These are phyloP conservation scores for Drosophila orosa DNA, from an alignment of 1,140 invertebrate genomes.

Conservation along the genomic window DNA sequence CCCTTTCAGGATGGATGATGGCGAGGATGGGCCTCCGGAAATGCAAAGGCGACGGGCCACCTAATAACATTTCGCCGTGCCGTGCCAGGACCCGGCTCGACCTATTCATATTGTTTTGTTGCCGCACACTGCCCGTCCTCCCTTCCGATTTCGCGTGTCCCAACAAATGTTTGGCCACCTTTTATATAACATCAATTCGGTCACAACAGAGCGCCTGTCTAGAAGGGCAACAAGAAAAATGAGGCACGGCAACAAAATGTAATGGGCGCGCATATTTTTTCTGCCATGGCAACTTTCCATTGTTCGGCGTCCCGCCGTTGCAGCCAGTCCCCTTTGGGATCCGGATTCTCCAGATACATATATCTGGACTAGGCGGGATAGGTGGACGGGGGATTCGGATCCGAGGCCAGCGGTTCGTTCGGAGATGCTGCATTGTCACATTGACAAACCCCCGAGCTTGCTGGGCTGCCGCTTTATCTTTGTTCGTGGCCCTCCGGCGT, in stretches of 20 bases:
- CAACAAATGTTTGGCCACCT: slow-evolving; percentile 74
- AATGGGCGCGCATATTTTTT: slow-evolving; percentile 66
- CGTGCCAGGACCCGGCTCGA: slow-evolving; percentile 7
- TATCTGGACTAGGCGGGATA: slow-evolving; percentile 19
- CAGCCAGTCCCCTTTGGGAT: slow-evolving; percentile 31
- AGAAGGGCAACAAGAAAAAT: slow-evolving; percentile 53
- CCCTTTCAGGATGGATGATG: not conserved
- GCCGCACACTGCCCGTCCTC: slow-evolving; percentile 1
- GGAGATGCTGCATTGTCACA: slow-evolving; percentile 66
- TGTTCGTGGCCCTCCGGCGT: slow-evolving; percentile 55
- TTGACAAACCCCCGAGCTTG: slow-evolving; percentile 57
- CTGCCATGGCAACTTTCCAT: slow-evolving; percentile 59
- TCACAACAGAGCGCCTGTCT: slow-evolving; percentile 57
- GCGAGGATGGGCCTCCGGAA: slow-evolving; percentile 47
- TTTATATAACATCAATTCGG: slow-evolving; percentile 67
- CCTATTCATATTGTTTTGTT: slow-evolving; percentile 6
- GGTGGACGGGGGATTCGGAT: slow-evolving; percentile 3
- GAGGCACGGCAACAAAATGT: slow-evolving; percentile 54
- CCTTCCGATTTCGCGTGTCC: slow-evolving; percentile 38
- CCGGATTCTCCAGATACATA: slow-evolving; percentile 28
- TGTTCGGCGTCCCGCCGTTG: slow-evolving; percentile 48
- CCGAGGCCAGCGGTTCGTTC: slow-evolving; percentile 33
- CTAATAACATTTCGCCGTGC: slow-evolving; percentile 67
- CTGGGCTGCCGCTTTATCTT: slow-evolving; percentile 42
- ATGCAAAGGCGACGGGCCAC: slow-evolving; percentile 71